phyloP scores from a whole-genome alignment of 2,797 vertebrate species.

The Poeciliopsis turneri region DNA sequence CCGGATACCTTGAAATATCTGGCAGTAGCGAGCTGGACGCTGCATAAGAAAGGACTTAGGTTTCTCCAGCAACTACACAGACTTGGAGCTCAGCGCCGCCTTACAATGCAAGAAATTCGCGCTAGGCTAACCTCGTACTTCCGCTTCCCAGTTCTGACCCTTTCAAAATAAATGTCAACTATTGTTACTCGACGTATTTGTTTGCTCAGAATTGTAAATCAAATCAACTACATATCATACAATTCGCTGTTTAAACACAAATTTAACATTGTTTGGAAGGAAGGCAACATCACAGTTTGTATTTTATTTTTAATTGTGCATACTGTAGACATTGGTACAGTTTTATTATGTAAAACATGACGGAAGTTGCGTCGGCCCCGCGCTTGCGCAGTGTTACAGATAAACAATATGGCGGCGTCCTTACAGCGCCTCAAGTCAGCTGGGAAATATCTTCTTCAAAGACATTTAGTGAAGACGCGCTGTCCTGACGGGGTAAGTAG shows the following conservation, averaged over 20 bases:
- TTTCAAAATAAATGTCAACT: constrained; percentile 1
- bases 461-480: constrained; percentile 55
- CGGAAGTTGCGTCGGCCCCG: constrained; percentile 15
- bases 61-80: neutral
- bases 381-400: constrained; percentile 11
- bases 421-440: constrained; percentile 60
- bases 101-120: constrained; percentile 50
- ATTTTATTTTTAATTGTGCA: too few relatives aligned
- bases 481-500: constrained; percentile 59
- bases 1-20: neutral
- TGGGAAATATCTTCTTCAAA: constrained; percentile 61
- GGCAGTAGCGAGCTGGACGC: neutral
- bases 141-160: neutral
- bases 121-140: constrained; percentile 37
- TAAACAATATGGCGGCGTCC: constrained; percentile 80
- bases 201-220: neutral
- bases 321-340: neutral
- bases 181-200: neutral
- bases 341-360: neutral
- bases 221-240: neutral
- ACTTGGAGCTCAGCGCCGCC: accelerated
- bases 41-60: accelerated
- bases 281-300: neutral
- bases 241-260: neutral
- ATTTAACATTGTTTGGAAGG: neutral